Conservation (phyloP, 2,797 vertebrate species). For the Sebastes trivittatus region DNA sequence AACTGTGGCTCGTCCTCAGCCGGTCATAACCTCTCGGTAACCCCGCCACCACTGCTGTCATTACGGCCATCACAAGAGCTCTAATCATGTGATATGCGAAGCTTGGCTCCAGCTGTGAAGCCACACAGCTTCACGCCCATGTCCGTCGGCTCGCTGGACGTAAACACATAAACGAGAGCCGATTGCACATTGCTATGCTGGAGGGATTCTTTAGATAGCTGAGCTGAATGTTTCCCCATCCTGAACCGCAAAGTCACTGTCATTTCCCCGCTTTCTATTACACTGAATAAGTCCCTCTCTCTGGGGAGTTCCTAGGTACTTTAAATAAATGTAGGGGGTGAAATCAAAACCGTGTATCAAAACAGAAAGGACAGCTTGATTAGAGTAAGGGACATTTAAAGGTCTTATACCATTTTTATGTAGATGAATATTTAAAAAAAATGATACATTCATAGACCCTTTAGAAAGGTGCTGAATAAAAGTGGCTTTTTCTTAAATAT, state of each 20-base stretch:
- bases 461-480: too few relatives aligned
- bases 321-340: neutral
- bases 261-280: constrained; percentile 32
- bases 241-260: constrained; percentile 24
- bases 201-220: constrained; percentile 55
- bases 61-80: constrained; percentile 51
- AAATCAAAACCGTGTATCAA: constrained; percentile 28
- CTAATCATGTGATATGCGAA: constrained; percentile 55
- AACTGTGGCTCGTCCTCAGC: constrained; percentile 40
- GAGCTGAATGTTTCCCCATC: constrained; percentile 31
- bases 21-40: constrained; percentile 56
- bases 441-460: too few relatives aligned
- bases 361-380: constrained; percentile 29
- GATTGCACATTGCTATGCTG: constrained; percentile 12
- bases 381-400: neutral
- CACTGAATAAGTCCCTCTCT: constrained; percentile 6
- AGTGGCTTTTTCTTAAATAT: too few relatives aligned
- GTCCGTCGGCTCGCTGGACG: constrained; percentile 23
- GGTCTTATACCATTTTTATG: too few relatives aligned
- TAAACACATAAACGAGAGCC: constrained; percentile 60
- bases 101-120: constrained; percentile 51
- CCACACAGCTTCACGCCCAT: constrained; percentile 56
- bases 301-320: constrained; percentile 55
- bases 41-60: constrained; percentile 53
- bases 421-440: too few relatives aligned